phyloP scores from a whole-genome alignment of 2,888 invertebrate genomes.

The Drosophila greeni region DNA sequence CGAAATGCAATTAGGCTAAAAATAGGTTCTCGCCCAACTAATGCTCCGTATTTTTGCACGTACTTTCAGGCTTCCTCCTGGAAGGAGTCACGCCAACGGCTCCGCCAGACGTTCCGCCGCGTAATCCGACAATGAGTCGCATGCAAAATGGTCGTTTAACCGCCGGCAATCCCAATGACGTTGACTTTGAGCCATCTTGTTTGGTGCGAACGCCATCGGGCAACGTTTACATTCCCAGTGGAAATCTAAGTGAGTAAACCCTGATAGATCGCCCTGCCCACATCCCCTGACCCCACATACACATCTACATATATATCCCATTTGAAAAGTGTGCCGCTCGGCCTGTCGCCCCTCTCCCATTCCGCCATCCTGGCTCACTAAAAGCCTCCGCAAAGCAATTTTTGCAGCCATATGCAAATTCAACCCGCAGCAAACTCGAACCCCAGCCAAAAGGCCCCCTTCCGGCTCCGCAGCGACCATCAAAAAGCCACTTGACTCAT shows the following conservation, averaged over 20 bases:
- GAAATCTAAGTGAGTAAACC: slow-evolving; percentile 82
- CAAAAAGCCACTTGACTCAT: slow-evolving; percentile 65
- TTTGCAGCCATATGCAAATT: slow-evolving; percentile 57
- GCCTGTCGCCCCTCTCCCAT: not conserved
- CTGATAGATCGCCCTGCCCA: slow-evolving; percentile 19
- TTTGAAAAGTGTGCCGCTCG: slow-evolving; percentile 23
- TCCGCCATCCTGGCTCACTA: slow-evolving; percentile 8
- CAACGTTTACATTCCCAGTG: slow-evolving; percentile 95
- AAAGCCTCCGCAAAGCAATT: slow-evolving; percentile 32
- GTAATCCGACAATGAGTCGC: slow-evolving; percentile 94
- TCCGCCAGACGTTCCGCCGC: slow-evolving; percentile 93
- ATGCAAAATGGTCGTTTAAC: slow-evolving; percentile 94
- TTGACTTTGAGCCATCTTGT: slow-evolving; percentile 93
- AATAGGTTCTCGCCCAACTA: slow-evolving; percentile 14
- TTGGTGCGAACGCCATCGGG: slow-evolving; percentile 94
- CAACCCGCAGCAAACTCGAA: slow-evolving; percentile 27
- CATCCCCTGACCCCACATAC: not conserved
- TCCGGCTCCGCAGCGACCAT: slow-evolving; percentile 24
- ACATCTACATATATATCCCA: slow-evolving; percentile 19
- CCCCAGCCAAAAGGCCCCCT: slow-evolving; percentile 2
- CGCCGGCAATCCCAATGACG: slow-evolving; percentile 84
- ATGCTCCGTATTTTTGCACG: slow-evolving; percentile 18
- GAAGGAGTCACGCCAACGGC: slow-evolving; percentile 86
- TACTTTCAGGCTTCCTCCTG: slow-evolving; percentile 88
- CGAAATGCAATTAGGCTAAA: slow-evolving; percentile 20